Percentiles rank a stretch among this genome's conserved stretches.
Evolutionary conservation across 2,888 invertebrate species (phyloP).

Genomic region (Ferrisia virgata): DNA sequence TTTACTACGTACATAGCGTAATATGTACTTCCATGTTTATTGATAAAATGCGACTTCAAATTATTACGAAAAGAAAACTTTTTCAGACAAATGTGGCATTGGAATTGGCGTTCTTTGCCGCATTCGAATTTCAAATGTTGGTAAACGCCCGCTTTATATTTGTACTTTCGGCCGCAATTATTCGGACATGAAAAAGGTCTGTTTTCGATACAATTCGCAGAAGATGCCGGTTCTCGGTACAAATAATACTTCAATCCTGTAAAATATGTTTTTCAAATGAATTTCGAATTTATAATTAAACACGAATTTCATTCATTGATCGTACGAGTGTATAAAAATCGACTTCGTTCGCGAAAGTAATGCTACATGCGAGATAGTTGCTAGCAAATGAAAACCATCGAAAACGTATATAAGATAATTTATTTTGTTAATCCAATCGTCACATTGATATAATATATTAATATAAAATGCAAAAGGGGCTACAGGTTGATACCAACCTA

Average conservation of each 20-base stretch:
- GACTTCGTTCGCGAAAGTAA: too few species aligned
- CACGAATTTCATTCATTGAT: too few species aligned
- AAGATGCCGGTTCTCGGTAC: background rate
- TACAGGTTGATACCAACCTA: too few species aligned
- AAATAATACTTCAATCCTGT: background rate
- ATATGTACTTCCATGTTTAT: background rate
- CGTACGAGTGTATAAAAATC: too few species aligned
- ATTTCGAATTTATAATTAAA: too few species aligned
- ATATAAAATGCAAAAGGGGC: background rate
- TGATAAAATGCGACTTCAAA: slow-evolving; percentile 54
- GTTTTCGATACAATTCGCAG: background rate
- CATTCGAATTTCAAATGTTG: slow-evolving; percentile 54
- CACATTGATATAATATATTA: background rate
- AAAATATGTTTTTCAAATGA: background rate
- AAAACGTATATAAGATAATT: too few species aligned
- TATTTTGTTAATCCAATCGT: background rate
- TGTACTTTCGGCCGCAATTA: slow-evolving; percentile 37
- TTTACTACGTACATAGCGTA: background rate
- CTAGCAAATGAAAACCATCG: too few species aligned
- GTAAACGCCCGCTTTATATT: slow-evolving; percentile 52
- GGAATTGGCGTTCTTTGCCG: slow-evolving; percentile 54
- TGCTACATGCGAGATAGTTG: too few species aligned
- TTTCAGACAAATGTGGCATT: slow-evolving; percentile 42
- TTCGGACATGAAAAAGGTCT: slow-evolving; percentile 32
- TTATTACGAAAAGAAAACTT: slow-evolving; percentile 55